Conservation (phyloP, 2,113 vertebrate genomes). For the Tachysurus vachellii region DNA sequence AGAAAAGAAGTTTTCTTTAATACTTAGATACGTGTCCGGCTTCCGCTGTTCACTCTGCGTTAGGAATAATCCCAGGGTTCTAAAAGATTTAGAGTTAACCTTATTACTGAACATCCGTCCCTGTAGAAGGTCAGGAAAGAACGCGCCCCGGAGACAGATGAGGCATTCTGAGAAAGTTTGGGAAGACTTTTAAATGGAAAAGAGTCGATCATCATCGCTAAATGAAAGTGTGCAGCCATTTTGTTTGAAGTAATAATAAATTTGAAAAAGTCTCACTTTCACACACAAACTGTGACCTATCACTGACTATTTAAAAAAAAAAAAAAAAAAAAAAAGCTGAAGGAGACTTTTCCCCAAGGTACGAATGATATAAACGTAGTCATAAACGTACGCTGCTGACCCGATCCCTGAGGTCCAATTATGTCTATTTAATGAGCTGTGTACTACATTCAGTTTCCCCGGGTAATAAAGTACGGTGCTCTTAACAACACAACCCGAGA, state of each 20-base stretch:
- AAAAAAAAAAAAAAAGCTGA: not conserved
- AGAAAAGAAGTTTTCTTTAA: not conserved
- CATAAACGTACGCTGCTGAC: not conserved
- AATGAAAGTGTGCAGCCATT: not conserved
- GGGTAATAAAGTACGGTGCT: not conserved
- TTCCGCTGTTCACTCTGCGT: not conserved
- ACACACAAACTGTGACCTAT: not conserved
- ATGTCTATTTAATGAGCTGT: not conserved
- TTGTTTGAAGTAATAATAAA: not conserved
- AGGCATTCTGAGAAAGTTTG: not conserved
- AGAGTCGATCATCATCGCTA: too few relatives aligned
- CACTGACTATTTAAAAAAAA: not conserved
- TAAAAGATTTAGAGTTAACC: not conserved
- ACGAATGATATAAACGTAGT: not conserved
- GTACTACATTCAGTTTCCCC: not conserved
- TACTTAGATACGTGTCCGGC: not conserved
- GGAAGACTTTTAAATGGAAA: not conserved
- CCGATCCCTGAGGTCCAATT: not conserved
- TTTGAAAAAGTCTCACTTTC: too few relatives aligned
- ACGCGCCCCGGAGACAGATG: not conserved
- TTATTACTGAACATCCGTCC: not conserved
- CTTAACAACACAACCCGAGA: not conserved
- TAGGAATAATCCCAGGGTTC: not conserved
- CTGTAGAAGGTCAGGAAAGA: not conserved
- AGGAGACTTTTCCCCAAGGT: not conserved